These are phyloP conservation scores for Gortyna flavago DNA, from an alignment of 2,888 invertebrate genomes.

Conservation along the genomic window DNA sequence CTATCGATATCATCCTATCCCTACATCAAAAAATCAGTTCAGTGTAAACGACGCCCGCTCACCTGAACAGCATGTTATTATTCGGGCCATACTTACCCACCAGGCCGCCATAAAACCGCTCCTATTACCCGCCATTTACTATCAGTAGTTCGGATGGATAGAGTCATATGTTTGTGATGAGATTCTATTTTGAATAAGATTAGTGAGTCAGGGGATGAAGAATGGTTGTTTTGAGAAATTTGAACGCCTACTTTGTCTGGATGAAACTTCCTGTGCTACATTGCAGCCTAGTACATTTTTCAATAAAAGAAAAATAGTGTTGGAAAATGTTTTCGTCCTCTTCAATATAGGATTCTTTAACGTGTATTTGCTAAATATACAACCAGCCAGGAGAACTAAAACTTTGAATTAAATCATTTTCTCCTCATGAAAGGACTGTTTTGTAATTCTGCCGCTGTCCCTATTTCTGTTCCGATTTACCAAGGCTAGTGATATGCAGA, in stretches of 20 bases:
- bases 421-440: not conserved
- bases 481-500: not conserved
- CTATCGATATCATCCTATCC: slow-evolving; percentile 46
- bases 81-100: slow-evolving; percentile 73
- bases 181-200: slow-evolving; percentile 61
- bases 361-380: not conserved
- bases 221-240: slow-evolving; percentile 44
- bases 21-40: slow-evolving; percentile 76
- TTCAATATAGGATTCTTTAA: not conserved
- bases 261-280: slow-evolving; percentile 11
- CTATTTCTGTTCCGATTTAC: not conserved
- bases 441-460: not conserved
- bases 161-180: slow-evolving; percentile 61
- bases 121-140: slow-evolving; percentile 45
- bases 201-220: slow-evolving; percentile 54
- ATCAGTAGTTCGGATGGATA: slow-evolving; percentile 37
- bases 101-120: slow-evolving; percentile 67
- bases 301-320: not conserved
- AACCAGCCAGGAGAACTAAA: not conserved
- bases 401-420: not conserved
- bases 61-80: slow-evolving; percentile 82
- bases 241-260: slow-evolving; percentile 46
- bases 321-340: not conserved
- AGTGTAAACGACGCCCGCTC: slow-evolving; percentile 78
- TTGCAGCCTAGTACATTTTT: not conserved